Percentiles rank a stretch among this genome's conserved stretches.
Conservation (phyloP, 2,797 vertebrate species). For the Schizothorax lantsangensis region DNA sequence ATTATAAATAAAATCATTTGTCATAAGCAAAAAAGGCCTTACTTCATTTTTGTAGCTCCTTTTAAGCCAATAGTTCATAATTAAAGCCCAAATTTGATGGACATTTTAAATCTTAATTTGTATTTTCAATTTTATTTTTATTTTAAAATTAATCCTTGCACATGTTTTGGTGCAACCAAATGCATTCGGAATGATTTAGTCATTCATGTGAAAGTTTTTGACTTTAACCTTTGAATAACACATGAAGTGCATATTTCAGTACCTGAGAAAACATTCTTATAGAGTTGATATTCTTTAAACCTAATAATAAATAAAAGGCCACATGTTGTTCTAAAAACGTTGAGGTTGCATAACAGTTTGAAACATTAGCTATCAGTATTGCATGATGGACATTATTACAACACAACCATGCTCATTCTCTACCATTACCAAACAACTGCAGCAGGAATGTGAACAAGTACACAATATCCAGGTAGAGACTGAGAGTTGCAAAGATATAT, state of each 20-base stretch:
- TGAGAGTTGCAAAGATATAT: constrained; percentile 93
- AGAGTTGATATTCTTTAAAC: not conserved
- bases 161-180: not conserved
- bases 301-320: constrained; percentile 47
- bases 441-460: constrained; percentile 94
- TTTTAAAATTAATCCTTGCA: not conserved
- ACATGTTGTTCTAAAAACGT: not conserved
- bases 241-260: too few relatives aligned
- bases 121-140: not conserved
- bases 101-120: not conserved
- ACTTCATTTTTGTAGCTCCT: not conserved
- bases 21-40: not conserved
- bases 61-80: not conserved
- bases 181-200: not conserved
- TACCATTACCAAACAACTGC: constrained; percentile 83
- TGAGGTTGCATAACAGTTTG: not conserved
- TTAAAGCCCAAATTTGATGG: not conserved
- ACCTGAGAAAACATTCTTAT: not conserved
- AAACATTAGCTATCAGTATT: not conserved
- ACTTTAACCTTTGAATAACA: too few relatives aligned
- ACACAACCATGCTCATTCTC: constrained; percentile 64
- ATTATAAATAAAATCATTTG: not conserved
- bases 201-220: not conserved
- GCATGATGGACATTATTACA: not conserved
- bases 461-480: constrained; percentile 93